Conservation (phyloP, 2,888 invertebrate species). For the Netelia inedita region DNA sequence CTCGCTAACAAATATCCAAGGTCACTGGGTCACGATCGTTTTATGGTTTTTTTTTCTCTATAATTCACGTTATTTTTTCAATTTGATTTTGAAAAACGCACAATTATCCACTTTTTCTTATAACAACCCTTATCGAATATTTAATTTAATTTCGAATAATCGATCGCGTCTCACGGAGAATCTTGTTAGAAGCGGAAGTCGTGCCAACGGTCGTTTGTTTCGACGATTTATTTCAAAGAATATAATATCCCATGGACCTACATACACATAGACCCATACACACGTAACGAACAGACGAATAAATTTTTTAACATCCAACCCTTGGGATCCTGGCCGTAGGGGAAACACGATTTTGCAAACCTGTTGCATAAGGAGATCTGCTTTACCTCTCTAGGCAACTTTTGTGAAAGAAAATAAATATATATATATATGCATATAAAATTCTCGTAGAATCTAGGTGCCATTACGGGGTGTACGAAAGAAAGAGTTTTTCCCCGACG, state of each 20-base stretch:
- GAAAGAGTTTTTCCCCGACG: slow-evolving; percentile 47
- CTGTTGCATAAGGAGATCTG: slow-evolving; percentile 62
- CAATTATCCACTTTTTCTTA: not conserved
- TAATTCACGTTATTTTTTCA: slow-evolving; percentile 10
- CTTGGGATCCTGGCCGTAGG: slow-evolving; percentile 61
- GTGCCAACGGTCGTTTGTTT: slow-evolving; percentile 37
- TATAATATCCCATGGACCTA: slow-evolving; percentile 19
- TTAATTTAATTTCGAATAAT: slow-evolving; percentile 17
- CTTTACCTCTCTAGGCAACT: slow-evolving; percentile 17
- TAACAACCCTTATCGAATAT: not conserved
- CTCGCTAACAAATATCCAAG: slow-evolving; percentile 31
- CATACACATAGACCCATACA: slow-evolving; percentile 2
- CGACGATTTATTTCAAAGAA: slow-evolving; percentile 27
- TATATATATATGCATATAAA: not conserved
- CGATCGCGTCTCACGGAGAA: slow-evolving; percentile 32
- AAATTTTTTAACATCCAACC: slow-evolving; percentile 50
- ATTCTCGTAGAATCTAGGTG: slow-evolving; percentile 1
- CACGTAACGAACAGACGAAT: slow-evolving; percentile 14
- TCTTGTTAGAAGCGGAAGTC: slow-evolving; percentile 52
- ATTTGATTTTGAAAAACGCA: not conserved
- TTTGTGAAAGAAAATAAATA: slow-evolving; percentile 46
- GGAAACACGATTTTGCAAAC: slow-evolving; percentile 59
- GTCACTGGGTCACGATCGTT: slow-evolving; percentile 15
- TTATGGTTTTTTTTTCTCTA: not conserved
- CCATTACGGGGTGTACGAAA: slow-evolving; percentile 37